These are phyloP conservation scores for Lepus townsendii DNA, from an alignment of 2,797 vertebrate genomes.

Conservation along the genomic window DNA sequence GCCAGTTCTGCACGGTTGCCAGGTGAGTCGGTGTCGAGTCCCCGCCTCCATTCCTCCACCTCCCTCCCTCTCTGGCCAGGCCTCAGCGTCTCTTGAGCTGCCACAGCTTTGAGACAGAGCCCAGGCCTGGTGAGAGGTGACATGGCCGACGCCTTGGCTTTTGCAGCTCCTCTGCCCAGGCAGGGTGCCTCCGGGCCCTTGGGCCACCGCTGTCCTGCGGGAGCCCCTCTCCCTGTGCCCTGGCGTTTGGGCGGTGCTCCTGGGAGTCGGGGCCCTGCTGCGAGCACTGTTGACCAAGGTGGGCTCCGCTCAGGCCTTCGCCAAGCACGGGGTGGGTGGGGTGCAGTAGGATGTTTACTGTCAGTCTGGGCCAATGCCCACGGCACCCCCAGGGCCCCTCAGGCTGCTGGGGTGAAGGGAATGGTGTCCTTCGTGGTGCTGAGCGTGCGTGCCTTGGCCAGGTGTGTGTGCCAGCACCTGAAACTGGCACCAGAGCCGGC, in stretches of 20 bases:
- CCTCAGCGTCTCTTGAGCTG: neutral
- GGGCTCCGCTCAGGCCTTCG: neutral
- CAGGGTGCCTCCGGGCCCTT: neutral
- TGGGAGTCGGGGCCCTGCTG: neutral
- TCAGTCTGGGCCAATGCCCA: neutral
- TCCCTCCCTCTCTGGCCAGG: neutral
- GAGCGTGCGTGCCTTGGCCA: neutral
- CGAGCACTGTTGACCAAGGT: neutral
- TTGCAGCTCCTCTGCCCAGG: neutral
- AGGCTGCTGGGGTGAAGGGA: neutral
- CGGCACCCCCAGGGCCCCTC: neutral
- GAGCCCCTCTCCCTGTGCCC: neutral
- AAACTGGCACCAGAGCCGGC: neutral
- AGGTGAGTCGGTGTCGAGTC: neutral
- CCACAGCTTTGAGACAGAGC: slow-evolving; percentile 6
- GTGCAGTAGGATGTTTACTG: neutral
- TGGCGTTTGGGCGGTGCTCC: neutral
- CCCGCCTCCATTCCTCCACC: neutral
- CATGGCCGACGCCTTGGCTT: neutral
- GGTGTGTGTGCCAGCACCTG: fast-evolving
- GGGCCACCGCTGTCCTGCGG: neutral
- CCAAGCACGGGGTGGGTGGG: neutral
- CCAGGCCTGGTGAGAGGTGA: neutral
- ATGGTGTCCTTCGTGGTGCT: neutral
- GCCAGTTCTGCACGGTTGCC: neutral